Percentiles rank a stretch among this genome's conserved stretches.
phyloP scores from a whole-genome alignment of 1,140 invertebrate genomes.

The Drosophila cardini region DNA sequence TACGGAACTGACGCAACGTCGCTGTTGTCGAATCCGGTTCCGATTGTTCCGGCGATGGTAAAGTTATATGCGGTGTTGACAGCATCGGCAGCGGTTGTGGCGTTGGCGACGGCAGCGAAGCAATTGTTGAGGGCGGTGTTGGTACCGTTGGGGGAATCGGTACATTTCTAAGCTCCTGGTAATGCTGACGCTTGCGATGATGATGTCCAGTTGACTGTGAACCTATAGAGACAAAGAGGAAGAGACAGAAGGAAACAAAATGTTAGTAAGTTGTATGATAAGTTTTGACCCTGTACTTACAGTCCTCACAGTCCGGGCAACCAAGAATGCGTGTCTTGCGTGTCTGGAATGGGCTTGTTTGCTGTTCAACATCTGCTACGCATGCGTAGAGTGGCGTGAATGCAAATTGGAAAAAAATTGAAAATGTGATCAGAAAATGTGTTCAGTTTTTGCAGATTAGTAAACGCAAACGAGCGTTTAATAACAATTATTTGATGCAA shows the following conservation, averaged over 20 bases:
- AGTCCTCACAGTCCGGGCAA: slow-evolving; percentile 78
- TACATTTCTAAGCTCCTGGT: slow-evolving; percentile 47
- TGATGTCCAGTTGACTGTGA: slow-evolving; percentile 50
- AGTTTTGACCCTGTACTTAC: slow-evolving; percentile 54
- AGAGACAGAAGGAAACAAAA: neutral
- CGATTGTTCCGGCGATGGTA: slow-evolving; percentile 79
- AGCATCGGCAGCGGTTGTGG: slow-evolving; percentile 50
- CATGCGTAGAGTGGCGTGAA: slow-evolving; percentile 12
- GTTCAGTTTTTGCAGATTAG: too few species aligned
- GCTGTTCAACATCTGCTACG: slow-evolving; percentile 49
- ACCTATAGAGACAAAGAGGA: slow-evolving; percentile 23
- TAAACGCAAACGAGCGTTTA: neutral
- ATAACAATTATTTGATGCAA: neutral
- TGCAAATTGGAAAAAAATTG: neutral
- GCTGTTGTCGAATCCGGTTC: slow-evolving; percentile 79
- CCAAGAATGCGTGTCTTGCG: slow-evolving; percentile 69
- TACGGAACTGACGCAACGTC: slow-evolving; percentile 73
- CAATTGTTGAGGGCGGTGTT: slow-evolving; percentile 67
- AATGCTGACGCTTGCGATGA: slow-evolving; percentile 32
- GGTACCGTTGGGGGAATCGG: slow-evolving; percentile 54
- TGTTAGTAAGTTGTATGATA: neutral
- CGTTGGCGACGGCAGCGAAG: slow-evolving; percentile 57
- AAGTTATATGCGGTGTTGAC: slow-evolving; percentile 59
- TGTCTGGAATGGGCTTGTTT: slow-evolving; percentile 24
- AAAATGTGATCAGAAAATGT: neutral